These are phyloP conservation scores for Pollachius pollachius DNA, from an alignment of 2,113 vertebrate species.

Conservation along the genomic window DNA sequence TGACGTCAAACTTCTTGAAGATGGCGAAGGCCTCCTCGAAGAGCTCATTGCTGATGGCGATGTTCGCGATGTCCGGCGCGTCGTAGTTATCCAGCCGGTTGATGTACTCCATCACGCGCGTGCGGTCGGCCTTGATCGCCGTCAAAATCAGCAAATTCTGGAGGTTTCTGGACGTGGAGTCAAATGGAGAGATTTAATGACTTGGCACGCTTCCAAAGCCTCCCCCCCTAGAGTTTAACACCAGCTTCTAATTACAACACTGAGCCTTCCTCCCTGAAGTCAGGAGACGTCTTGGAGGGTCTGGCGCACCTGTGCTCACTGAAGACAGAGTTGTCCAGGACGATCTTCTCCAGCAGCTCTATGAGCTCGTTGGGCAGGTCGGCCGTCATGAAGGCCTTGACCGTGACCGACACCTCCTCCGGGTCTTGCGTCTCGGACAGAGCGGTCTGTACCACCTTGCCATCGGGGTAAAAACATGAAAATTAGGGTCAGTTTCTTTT, in stretches of 20 bases:
- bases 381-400: constrained; percentile 93
- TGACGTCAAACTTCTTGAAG: constrained; percentile 91
- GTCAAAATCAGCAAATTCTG: constrained; percentile 93
- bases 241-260: not conserved
- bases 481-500: not conserved
- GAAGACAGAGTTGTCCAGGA: constrained; percentile 90
- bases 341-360: constrained; percentile 90
- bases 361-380: constrained; percentile 90
- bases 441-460: constrained; percentile 90
- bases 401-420: constrained; percentile 88
- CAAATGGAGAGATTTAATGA: not conserved
- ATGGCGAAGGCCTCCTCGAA: constrained; percentile 93
- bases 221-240: not conserved
- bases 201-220: not conserved
- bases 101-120: constrained; percentile 91
- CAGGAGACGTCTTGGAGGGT: not conserved
- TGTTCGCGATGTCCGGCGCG: constrained; percentile 89
- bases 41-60: constrained; percentile 86
- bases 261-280: not conserved
- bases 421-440: constrained; percentile 91
- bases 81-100: constrained; percentile 90
- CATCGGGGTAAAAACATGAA: not conserved
- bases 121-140: constrained; percentile 88
- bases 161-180: constrained; percentile 77
- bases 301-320: constrained; percentile 84